phyloP scores from a whole-genome alignment of 2,888 invertebrate genomes.

The Ellobium chinense region DNA sequence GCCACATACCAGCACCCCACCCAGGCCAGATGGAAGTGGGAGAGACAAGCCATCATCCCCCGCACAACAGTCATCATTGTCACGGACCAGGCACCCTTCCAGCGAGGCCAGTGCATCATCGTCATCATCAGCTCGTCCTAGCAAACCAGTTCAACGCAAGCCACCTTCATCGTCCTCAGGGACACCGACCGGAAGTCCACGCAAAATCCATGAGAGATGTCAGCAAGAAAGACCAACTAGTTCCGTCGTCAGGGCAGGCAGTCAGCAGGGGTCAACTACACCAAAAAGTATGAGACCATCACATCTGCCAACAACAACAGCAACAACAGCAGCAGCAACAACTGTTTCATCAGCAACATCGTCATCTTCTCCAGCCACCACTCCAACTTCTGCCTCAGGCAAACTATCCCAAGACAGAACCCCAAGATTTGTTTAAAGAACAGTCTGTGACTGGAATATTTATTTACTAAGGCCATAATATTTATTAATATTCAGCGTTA shows the following conservation, averaged over 20 bases:
- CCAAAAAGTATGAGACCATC: constrained; percentile 27
- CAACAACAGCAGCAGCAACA: constrained; percentile 14
- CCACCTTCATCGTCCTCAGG: background rate
- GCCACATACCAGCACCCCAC: background rate
- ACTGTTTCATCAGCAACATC: constrained; percentile 16
- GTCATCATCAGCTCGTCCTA: background rate
- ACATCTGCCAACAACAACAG: too few species aligned
- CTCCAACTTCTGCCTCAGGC: constrained; percentile 18
- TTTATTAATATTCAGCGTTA: too few species aligned
- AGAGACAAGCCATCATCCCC: background rate
- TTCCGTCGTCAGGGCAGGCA: background rate
- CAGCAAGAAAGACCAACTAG: constrained; percentile 12
- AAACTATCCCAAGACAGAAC: constrained; percentile 52
- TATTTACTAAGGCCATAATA: background rate
- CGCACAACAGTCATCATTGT: constrained; percentile 27
- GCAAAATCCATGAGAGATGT: constrained; percentile 25
- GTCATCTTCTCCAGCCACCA: constrained; percentile 2
- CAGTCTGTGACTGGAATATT: background rate
- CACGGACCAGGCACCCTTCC: constrained; percentile 19
- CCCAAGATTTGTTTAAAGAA: constrained; percentile 54
- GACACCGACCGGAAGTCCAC: constrained; percentile 11
- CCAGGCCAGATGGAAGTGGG: background rate
- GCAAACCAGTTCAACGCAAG: constrained; percentile 20
- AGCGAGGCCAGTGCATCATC: constrained; percentile 4
- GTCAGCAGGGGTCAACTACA: constrained; percentile 1